phyloP scores from a whole-genome alignment of 2,797 vertebrate genomes.

The Fistularia commersonii region DNA sequence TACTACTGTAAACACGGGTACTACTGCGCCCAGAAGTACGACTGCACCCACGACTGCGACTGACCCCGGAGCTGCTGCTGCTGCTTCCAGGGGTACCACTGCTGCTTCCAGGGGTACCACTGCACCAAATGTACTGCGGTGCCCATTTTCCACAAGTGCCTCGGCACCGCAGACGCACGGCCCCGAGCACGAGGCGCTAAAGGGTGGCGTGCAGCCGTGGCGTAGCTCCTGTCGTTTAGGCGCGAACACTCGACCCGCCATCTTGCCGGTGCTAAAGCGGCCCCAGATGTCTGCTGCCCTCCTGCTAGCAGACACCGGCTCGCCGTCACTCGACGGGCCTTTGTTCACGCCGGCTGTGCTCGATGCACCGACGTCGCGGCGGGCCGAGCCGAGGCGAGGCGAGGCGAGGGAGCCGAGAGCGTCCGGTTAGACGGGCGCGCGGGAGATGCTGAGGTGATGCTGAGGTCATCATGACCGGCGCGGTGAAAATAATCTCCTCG shows the following conservation, averaged over 20 bases:
- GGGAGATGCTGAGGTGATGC: too few relatives aligned
- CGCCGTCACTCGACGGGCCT: conserved; percentile 38
- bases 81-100: too few relatives aligned
- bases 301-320: conserved; percentile 27
- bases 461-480: too few relatives aligned
- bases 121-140: neutral
- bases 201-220: conserved; percentile 26
- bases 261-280: conserved; percentile 39
- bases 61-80: too few relatives aligned
- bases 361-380: conserved; percentile 1
- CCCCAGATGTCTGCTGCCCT: conserved; percentile 53
- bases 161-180: conserved; percentile 12
- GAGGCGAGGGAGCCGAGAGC: too few relatives aligned
- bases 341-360: conserved; percentile 42
- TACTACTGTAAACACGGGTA: too few relatives aligned
- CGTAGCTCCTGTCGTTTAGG: conserved; percentile 44
- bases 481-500: neutral
- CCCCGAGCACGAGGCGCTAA: conserved; percentile 10
- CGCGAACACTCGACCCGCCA: conserved; percentile 25
- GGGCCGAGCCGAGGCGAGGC: too few relatives aligned
- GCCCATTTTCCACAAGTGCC: conserved; percentile 11
- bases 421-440: too few relatives aligned
- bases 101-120: too few relatives aligned
- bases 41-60: too few relatives aligned
- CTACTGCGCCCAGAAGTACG: too few relatives aligned